Evolutionary conservation across 2,113 vertebrate genomes (phyloP), one percentile per base, ranked within the genome.

Genomic region (Nothobranchius kuhntae): DNA sequence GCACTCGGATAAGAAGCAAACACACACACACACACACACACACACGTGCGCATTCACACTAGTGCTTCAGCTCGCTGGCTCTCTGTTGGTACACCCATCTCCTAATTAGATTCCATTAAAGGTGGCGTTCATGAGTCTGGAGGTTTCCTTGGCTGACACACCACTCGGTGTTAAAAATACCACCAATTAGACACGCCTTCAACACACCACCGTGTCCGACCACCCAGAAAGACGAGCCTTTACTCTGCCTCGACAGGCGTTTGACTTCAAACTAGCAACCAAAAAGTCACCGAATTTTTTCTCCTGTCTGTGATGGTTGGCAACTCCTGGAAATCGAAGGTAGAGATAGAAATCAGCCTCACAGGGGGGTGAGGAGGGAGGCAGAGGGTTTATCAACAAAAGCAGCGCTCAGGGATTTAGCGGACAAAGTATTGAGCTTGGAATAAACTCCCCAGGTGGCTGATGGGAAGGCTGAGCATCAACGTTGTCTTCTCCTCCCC

Each of bases 81-180:
- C 73, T 46, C 75, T 84, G 78, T 86, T 80, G 59, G 80, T 68
- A 62, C 75, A 68, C 65, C 71, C 78, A 61, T 86, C 89, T 70
- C 55, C 83, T 89, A 90, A 91, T 90, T 91, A 90, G 81, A 84
- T 77, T 90, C 85, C 83, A 91, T 92, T 92, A 91, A 87, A 80
- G 78, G 70, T 87, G 86, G 71, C 77, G 69, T 89, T 84, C 87
- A 77, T 74, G 82, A 88, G 81, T 80, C 84, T 36, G 21, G 72
- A 86, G 81, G 66, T 81, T 90, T 82, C 80, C 83, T 78, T 57
- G 53, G 73, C 77, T 69, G 78, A 68, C 61, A 72, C 61, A 64
- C 65, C 36, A 21, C 63, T 78, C 26, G 0, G 11, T 57, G 73
- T 83, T 87, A 87, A 90, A 91, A 88, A 90, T 87, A 89, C 73